Conservation (phyloP, 2,113 vertebrate genomes). For the human region GRCh38 chr6:45567001-45567500, state of each 20-base stretch:
- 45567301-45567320: not conserved
- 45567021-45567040: conserved; percentile 46
- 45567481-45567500: not conserved
- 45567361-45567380: not conserved
- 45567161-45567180: conserved; percentile 50
- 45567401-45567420: not conserved
- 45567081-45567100: conserved; percentile 57
- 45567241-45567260: not conserved
- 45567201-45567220: not conserved
- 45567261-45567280: not conserved
- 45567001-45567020: conserved; percentile 52
- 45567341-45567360: not conserved
- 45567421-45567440: conserved; percentile 30
- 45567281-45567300: not conserved
- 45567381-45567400: not conserved
- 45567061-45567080: conserved; percentile 62
- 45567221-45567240: not conserved
- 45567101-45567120: conserved; percentile 40
- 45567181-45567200: not conserved
- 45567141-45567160: conserved; percentile 17
- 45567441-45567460: not conserved
- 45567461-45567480: not conserved
- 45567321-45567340: not conserved
- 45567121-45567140: conserved; percentile 53
- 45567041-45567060: conserved; percentile 65